Evolutionary conservation across 1,140 invertebrate genomes (phyloP).

Genomic region (Cecropterus lyciades): DNA sequence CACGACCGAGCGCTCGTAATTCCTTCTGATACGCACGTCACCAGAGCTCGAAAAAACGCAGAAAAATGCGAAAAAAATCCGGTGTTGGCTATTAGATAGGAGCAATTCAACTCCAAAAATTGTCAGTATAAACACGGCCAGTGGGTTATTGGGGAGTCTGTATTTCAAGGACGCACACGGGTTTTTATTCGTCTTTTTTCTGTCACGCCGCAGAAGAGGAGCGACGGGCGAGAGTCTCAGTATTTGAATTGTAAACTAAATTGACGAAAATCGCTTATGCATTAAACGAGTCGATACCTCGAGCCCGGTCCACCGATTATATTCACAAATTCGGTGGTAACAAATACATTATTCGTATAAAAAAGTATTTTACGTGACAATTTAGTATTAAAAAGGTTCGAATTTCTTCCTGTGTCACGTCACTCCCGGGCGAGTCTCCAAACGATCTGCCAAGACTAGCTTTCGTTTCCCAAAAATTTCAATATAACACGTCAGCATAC

Average conservation of each 20-base stretch:
- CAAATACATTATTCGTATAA: constrained; percentile 47
- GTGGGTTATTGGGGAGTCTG: constrained; percentile 61
- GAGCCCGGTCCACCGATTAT: constrained; percentile 54
- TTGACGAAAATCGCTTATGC: constrained; percentile 67
- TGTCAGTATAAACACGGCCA: constrained; percentile 50
- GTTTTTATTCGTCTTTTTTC: constrained; percentile 52
- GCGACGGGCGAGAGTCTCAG: constrained; percentile 32
- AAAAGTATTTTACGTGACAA: constrained; percentile 38
- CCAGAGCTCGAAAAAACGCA: neutral
- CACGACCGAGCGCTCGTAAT: neutral
- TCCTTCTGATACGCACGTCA: neutral
- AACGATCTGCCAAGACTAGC: neutral
- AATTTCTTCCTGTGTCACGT: constrained; percentile 16
- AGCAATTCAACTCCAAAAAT: constrained; percentile 10
- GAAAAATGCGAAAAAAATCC: neutral
- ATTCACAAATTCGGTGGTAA: constrained; percentile 60
- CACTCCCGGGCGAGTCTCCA: constrained; percentile 2
- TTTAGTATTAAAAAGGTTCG: constrained; percentile 9
- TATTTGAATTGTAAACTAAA: constrained; percentile 68
- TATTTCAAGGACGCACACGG: constrained; percentile 57
- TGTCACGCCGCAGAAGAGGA: constrained; percentile 30
- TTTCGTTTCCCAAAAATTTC: constrained; percentile 11
- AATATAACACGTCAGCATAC: neutral
- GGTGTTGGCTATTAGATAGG: neutral
- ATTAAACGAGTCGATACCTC: constrained; percentile 54